Base-by-base conservation (phyloP, 2,888 invertebrate species). In the Calameuta idolon region DNA sequence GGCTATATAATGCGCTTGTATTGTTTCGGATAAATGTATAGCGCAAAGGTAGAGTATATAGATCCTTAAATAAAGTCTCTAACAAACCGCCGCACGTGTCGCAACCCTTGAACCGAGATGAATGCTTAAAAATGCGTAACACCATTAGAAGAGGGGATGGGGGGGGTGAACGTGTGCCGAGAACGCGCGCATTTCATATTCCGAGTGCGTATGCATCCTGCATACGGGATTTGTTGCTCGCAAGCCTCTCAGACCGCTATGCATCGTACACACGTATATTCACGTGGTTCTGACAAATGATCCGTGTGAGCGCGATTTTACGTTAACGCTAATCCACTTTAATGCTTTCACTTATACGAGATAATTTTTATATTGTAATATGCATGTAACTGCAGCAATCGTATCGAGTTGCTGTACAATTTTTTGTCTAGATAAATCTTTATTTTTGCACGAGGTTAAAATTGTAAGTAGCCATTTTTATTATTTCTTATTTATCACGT, bases 91-190 rank as follows among this genome's bases (percentile, higher is more conserved):
- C 37, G 78, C 78, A 79, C 79, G 79, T 79, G 79, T 74, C 40
- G 73, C 76, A 34, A 69, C 76, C 76, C 79, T 79, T 78, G 78
- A 78, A 73, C 37, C 68, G 68, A 35, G 76, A 76, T 79, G 79
- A 79, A 79, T 79, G 76, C 76, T 79, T 74, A 79, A 79, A 79
- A 79, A 76, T 79, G 79, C 79, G 79, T 79, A 79, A 79, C 79
- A 76, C 76, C 69, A 76, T 79, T 79, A 79, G 73, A 34, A 30
- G 76, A 37, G 73, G 31, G 31, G 31, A 2, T 1, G 31, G 31
- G 31, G 31, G 31, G 79, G 75, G 35, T 5, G 74, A 74, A 76
- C 79, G 79, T 76, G 79, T 79, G 79, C 76, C 76, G 76, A 30
- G 30, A 76, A 76, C 68, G 34, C 30, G 74, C 74, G 35, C 68